phyloP scores from a whole-genome alignment of 2,113 vertebrate genomes.

The Lampris megalopsis region DNA sequence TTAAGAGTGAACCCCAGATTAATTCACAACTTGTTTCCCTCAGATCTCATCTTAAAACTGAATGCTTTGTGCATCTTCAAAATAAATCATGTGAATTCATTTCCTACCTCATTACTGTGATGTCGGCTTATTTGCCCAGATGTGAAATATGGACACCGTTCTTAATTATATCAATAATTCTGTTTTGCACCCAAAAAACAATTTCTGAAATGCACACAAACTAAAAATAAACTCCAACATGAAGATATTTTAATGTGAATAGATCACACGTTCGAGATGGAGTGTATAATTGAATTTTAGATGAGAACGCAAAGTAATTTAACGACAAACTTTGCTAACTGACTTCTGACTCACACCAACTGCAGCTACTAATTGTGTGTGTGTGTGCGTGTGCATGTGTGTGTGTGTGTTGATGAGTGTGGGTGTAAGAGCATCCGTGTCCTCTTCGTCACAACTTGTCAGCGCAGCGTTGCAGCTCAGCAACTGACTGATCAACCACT shows the following conservation, averaged over 20 bases:
- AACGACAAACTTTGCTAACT: slow-evolving; percentile 49
- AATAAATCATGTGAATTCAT: slow-evolving; percentile 57
- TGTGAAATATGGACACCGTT: slow-evolving; percentile 54
- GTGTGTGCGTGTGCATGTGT: not conserved
- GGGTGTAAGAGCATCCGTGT: slow-evolving; percentile 24
- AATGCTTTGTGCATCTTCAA: slow-evolving; percentile 38
- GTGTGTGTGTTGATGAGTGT: slow-evolving; percentile 29
- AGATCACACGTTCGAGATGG: slow-evolving; percentile 41
- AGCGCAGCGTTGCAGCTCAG: slow-evolving; percentile 56
- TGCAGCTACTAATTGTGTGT: slow-evolving; percentile 14
- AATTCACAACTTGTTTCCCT: slow-evolving; percentile 24
- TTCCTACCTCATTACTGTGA: slow-evolving; percentile 56
- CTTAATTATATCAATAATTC: slow-evolving; percentile 43
- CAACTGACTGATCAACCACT: slow-evolving; percentile 67
- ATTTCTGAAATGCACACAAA: not conserved
- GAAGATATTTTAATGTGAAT: slow-evolving; percentile 32
- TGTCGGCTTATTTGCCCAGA: slow-evolving; percentile 27
- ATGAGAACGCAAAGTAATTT: slow-evolving; percentile 37
- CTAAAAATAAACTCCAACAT: slow-evolving; percentile 40
- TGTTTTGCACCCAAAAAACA: slow-evolving; percentile 45
- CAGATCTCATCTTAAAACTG: slow-evolving; percentile 37
- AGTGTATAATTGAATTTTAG: slow-evolving; percentile 31
- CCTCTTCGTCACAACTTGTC: slow-evolving; percentile 61
- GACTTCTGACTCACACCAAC: not conserved
- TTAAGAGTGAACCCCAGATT: slow-evolving; percentile 10